Evolutionary conservation across 2,113 vertebrate species (phyloP).

Genomic region (Sinocyclocheilus grahami): DNA sequence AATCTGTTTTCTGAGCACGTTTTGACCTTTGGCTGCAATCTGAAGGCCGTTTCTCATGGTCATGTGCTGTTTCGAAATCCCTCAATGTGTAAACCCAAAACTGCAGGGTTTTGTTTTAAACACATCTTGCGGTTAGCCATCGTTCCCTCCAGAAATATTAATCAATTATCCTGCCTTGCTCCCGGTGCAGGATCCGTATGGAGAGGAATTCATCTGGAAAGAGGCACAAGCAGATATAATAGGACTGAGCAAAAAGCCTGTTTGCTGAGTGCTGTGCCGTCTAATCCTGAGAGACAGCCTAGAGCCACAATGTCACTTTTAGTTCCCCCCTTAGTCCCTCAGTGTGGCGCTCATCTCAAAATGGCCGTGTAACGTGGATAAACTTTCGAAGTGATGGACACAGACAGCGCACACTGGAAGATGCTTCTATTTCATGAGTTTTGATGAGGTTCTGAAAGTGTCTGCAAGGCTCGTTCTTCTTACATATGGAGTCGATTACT

Average conservation of each 20-base stretch:
- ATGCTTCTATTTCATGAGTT: constrained; percentile 27
- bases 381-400: constrained; percentile 66
- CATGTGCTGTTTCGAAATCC: constrained; percentile 42
- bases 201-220: constrained; percentile 82
- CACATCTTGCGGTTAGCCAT: constrained; percentile 75
- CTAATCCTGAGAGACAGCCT: constrained; percentile 81
- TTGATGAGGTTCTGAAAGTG: background rate
- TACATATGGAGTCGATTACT: background rate
- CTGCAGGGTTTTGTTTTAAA: constrained; percentile 61
- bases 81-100: constrained; percentile 43
- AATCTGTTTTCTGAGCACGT: background rate
- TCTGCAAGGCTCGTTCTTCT: background rate
- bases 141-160: constrained; percentile 82
- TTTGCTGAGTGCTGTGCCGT: constrained; percentile 77
- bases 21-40: constrained; percentile 43
- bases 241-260: constrained; percentile 74
- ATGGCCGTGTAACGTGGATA: constrained; percentile 71
- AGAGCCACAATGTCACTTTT: constrained; percentile 80
- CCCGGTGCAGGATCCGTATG: constrained; percentile 72
- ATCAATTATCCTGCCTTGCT: constrained; percentile 77
- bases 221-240: constrained; percentile 79
- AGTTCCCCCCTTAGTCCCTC: constrained; percentile 73
- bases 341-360: constrained; percentile 66
- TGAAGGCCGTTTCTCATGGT: constrained; percentile 47
- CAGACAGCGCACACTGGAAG: constrained; percentile 53